Conservation (phyloP, 1,140 invertebrate genomes). For the Lepidurus couesii region DNA sequence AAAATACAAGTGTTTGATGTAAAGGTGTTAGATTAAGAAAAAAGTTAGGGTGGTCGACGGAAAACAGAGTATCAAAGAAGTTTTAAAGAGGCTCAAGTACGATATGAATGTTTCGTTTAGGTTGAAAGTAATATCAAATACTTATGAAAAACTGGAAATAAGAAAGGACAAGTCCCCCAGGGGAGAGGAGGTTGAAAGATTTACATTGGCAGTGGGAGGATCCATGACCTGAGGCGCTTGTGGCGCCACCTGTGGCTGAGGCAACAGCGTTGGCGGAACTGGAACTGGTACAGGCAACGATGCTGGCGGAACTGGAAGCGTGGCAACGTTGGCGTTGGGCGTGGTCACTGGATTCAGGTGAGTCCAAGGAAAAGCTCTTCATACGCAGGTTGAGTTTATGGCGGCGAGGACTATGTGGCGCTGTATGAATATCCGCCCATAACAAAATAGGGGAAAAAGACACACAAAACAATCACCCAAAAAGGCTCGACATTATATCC, state of each 20-base stretch:
- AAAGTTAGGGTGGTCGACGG: no score
- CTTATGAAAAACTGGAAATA: not conserved
- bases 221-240: constrained; percentile 44
- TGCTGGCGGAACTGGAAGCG: constrained; percentile 44
- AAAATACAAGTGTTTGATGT: no score
- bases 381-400: constrained; percentile 86
- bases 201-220: constrained; percentile 49
- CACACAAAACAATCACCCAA: constrained; percentile 18
- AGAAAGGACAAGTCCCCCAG: constrained; percentile 25
- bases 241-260: constrained; percentile 42
- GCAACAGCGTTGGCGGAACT: constrained; percentile 50
- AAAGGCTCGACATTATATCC: not conserved
- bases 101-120: no score
- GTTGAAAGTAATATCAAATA: not conserved
- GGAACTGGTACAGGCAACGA: constrained; percentile 45
- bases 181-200: constrained; percentile 29
- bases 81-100: no score
- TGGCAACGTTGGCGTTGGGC: constrained; percentile 62
- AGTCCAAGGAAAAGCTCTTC: constrained; percentile 95
- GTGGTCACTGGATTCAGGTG: constrained; percentile 84
- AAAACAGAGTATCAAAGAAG: no score
- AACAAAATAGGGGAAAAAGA: not conserved
- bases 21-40: no score
- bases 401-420: constrained; percentile 87
- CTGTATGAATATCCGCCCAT: constrained; percentile 50